These are phyloP conservation scores for Stomatorhinus ivindoensis DNA, from an alignment of 2,113 vertebrate species.

Conservation along the genomic window DNA sequence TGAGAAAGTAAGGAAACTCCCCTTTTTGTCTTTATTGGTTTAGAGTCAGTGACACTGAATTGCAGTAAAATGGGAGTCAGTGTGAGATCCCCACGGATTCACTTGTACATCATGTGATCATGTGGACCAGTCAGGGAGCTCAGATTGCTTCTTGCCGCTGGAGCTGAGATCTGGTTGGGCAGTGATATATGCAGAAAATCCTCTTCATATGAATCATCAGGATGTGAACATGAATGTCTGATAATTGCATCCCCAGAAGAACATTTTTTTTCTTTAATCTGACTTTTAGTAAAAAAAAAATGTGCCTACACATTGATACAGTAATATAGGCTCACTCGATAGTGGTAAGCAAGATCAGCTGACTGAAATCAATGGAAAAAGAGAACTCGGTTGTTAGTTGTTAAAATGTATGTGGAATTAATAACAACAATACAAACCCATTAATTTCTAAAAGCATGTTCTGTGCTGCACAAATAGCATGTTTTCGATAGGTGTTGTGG, in stretches of 20 bases:
- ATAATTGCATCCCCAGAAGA: no score
- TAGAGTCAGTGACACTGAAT: not conserved
- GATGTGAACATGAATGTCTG: no score
- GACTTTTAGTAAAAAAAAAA: no score
- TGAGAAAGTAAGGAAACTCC: not conserved
- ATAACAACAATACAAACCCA: no score
- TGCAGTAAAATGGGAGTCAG: not conserved
- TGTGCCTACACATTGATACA: no score
- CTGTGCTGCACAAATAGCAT: no score
- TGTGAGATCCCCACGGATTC: not conserved
- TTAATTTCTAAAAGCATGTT: no score
- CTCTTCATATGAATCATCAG: not conserved
- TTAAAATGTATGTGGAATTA: no score
- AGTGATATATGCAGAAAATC: not conserved
- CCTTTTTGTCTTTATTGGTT: not conserved
- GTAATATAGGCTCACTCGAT: not conserved
- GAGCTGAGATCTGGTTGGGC: not conserved
- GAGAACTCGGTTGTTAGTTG: no score
- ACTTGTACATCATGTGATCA: not conserved
- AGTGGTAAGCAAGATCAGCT: not conserved
- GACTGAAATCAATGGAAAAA: no score
- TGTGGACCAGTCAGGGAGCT: not conserved
- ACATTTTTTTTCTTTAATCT: no score
- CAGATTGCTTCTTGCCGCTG: not conserved
- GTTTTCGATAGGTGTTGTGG: no score